A percentile compares a stretch with the other conserved stretches of the same genome.
Evolutionary conservation across 2,797 vertebrate species (phyloP).

Genomic region (Todus mexicanus): DNA sequence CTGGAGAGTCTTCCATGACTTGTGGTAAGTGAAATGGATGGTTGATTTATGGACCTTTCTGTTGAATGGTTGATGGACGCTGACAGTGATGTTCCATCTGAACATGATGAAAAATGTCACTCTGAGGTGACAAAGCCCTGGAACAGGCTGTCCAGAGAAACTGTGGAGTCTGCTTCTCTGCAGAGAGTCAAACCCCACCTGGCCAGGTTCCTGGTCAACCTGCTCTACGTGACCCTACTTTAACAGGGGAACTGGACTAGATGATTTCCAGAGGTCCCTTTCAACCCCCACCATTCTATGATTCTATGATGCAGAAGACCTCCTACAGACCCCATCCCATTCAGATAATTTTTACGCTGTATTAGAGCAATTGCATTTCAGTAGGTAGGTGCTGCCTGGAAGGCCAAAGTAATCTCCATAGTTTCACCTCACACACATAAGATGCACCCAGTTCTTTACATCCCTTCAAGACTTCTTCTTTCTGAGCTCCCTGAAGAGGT

Average conservation of each 20-base stretch:
- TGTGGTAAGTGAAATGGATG: neutral
- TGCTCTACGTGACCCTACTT: neutral
- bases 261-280: neutral
- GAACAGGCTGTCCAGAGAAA: neutral
- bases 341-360: neutral
- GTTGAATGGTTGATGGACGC: accelerated
- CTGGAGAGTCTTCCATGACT: neutral
- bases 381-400: neutral
- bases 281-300: neutral
- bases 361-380: neutral
- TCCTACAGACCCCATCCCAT: neutral
- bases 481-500: neutral
- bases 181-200: neutral
- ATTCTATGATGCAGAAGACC: neutral
- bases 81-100: too few relatives aligned
- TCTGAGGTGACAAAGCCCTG: neutral
- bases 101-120: neutral
- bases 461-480: neutral
- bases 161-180: neutral
- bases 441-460: accelerated
- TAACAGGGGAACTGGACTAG: neutral
- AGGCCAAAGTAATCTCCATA: neutral
- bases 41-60: neutral
- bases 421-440: neutral
- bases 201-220: neutral